Base-by-base conservation (phyloP, 2,113 vertebrate species). In the human region DNA sequence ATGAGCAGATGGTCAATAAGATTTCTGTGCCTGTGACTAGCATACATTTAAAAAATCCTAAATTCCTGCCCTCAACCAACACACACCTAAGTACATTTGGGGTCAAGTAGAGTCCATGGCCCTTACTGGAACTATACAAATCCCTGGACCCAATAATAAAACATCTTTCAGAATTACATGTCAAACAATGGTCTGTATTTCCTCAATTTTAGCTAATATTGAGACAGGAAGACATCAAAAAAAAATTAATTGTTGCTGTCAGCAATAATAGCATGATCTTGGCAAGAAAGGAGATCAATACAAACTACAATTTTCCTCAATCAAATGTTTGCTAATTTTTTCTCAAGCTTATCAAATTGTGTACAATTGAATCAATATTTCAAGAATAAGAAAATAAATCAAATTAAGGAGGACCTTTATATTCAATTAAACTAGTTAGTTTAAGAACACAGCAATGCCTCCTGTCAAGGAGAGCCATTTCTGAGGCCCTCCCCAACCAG, bases 401-500 rank as follows among this genome's bases (percentile, higher is more conserved):
- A 93, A 94, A 80, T 81, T 48, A 98, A 96, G 43, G 64, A 90
- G 80, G 61, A 81, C 1, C 43, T 89, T 98, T 97, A 92, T 11
- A 97, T 95, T 96, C 90, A 55, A 83, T 97, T 96, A 96, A 94
- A 75, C 6, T 52, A 40, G 23, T 68, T 95, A 88, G 88, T 90
- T 97, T 61, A 88, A 94, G 64, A 98, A 98, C 70, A 98, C 98
- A 98, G 78, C 93, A 97, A 93, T 78, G 4, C 43, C 90, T 98
- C 73, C 48, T 90, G 52, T 70, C 92, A 43, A 95, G 89, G 61
- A 98, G 40, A 97, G 64, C 84, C 86, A 90, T 88, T 98, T 97
- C 93, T 88, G 79, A 92, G 96, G 38, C 22, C 14, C 80, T 38
- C 50, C 43, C 27, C 52, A 85, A 76, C 78, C 32, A 90, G 43